Percentiles rank a stretch among this genome's conserved stretches.
phyloP scores from a whole-genome alignment of 2,797 vertebrate species.

The Phalanger gymnotis region DNA sequence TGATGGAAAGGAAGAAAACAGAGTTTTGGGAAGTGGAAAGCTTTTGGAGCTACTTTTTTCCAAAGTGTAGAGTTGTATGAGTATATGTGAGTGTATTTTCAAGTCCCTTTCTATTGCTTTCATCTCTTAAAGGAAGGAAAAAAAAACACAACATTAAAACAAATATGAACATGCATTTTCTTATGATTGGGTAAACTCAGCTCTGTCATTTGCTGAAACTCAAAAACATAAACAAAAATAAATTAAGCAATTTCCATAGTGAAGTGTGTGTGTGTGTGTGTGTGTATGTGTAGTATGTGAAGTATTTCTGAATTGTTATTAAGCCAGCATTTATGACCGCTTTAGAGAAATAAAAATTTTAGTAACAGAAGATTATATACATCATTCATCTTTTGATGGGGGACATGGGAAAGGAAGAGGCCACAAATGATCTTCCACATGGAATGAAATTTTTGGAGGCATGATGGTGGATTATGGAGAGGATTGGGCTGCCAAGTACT shows the following conservation, averaged over 20 bases:
- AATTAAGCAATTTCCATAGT: constrained; percentile 81
- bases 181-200: constrained; percentile 86
- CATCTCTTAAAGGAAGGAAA: constrained; percentile 77
- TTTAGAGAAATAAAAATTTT: constrained; percentile 75
- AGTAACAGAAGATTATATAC: constrained; percentile 78
- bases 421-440: constrained; percentile 61
- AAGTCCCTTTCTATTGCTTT: constrained; percentile 70
- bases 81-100: neutral
- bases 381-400: constrained; percentile 69
- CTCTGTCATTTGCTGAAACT: constrained; percentile 84
- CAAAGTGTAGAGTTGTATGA: constrained; percentile 27
- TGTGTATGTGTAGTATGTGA: constrained; percentile 70
- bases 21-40: constrained; percentile 24
- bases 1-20: constrained; percentile 34
- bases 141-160: constrained; percentile 69
- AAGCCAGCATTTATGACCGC: constrained; percentile 79
- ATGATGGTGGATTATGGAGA: neutral
- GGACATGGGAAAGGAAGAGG: constrained; percentile 61
- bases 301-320: constrained; percentile 78
- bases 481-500: neutral
- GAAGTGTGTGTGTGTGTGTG: constrained; percentile 51
- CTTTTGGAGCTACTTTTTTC: constrained; percentile 7
- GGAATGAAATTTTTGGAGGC: constrained; percentile 52
- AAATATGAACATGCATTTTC: constrained; percentile 83
- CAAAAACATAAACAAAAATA: constrained; percentile 83